phyloP scores from a whole-genome alignment of 2,113 vertebrate species.

The Aptenodytes forsteri region DNA sequence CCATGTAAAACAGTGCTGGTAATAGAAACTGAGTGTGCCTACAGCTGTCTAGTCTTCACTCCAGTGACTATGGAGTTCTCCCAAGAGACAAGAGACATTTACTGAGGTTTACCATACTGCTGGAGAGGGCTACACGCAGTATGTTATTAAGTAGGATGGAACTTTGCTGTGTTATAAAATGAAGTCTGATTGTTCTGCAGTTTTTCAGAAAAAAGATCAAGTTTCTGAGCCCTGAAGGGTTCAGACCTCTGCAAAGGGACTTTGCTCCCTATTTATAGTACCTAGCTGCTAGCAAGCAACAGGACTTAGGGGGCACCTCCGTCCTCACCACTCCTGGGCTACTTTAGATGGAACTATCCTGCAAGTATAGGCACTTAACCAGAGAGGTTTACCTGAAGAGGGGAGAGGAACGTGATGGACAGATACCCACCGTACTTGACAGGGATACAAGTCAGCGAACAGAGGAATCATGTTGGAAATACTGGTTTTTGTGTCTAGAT shows the following conservation, averaged over 20 bases:
- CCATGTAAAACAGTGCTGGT: neutral
- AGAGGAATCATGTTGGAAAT: neutral
- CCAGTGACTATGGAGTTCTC: neutral
- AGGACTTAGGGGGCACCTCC: neutral
- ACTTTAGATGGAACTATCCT: neutral
- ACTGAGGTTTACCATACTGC: neutral
- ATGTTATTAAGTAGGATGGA: neutral
- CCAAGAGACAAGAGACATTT: neutral
- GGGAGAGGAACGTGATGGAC: neutral
- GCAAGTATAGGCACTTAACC: neutral
- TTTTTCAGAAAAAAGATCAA: neutral
- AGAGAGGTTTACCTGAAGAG: neutral
- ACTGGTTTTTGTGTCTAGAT: neutral
- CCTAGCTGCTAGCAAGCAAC: neutral
- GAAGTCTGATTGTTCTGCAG: neutral
- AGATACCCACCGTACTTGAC: neutral
- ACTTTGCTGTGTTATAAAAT: neutral
- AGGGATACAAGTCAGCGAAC: neutral
- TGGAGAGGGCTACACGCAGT: neutral
- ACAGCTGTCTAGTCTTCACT: neutral
- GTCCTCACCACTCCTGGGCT: neutral
- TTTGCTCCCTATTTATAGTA: neutral
- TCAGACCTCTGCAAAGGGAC: neutral
- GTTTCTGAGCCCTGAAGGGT: neutral
- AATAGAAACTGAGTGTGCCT: neutral